Conservation (phyloP, 2,797 vertebrate species). For the Bradypus variegatus region DNA sequence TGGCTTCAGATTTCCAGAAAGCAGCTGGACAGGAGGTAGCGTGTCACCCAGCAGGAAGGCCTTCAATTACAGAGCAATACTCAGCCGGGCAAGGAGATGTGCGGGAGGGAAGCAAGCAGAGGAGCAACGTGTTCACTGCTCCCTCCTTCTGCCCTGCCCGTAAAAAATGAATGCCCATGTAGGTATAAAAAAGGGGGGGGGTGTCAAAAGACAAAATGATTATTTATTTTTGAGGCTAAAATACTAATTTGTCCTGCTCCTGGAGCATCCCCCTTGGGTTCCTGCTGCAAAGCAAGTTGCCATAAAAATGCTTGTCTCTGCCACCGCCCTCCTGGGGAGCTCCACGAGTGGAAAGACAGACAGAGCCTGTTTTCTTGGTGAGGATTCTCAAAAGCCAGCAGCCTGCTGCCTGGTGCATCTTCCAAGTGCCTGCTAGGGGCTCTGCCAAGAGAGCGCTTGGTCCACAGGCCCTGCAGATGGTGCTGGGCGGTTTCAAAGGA, state of each 20-base stretch:
- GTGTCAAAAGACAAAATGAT: conserved; percentile 35
- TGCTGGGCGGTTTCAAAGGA: background rate
- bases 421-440: background rate
- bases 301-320: background rate
- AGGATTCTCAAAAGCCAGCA: conserved; percentile 6
- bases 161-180: conserved; percentile 60
- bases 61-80: background rate
- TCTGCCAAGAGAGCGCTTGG: conserved; percentile 17
- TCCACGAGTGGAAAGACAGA: conserved; percentile 41
- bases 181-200: conserved; percentile 55
- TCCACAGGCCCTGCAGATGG: conserved; percentile 47
- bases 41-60: background rate
- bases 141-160: conserved; percentile 2
- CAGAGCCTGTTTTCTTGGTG: background rate
- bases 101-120: background rate
- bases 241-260: conserved; percentile 44
- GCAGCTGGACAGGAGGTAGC: background rate
- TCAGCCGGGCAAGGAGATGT: background rate
- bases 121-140: background rate
- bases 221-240: conserved; percentile 60
- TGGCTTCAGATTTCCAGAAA: background rate
- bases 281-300: background rate
- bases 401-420: background rate
- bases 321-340: background rate
- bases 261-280: background rate